These are phyloP conservation scores for Aphelinus atriplicis DNA, from an alignment of 1,140 invertebrate genomes.

Conservation along the genomic window DNA sequence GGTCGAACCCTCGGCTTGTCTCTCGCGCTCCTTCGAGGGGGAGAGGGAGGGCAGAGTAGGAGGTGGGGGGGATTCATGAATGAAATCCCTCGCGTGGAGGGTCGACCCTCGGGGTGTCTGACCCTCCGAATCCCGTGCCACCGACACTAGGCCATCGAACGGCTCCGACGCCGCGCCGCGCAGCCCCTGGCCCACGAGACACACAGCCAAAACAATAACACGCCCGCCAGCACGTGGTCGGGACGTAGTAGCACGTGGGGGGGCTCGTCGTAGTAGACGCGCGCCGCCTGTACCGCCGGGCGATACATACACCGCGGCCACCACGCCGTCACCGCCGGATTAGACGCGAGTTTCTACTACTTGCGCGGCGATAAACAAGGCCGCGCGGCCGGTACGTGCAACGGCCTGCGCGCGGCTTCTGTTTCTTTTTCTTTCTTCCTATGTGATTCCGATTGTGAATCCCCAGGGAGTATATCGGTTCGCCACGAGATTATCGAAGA, in stretches of 20 bases:
- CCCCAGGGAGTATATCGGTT: no score
- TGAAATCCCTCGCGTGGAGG: slow-evolving; percentile 63
- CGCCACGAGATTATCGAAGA: no score
- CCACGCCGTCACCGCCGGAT: background rate
- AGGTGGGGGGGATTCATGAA: slow-evolving; percentile 57
- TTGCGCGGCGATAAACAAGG: background rate
- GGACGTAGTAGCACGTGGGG: slow-evolving; percentile 50
- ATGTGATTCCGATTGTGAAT: no score
- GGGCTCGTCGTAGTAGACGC: no score
- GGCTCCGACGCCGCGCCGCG: background rate
- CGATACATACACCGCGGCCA: background rate
- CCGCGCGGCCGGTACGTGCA: no score
- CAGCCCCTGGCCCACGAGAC: slow-evolving; percentile 46
- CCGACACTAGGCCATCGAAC: slow-evolving; percentile 28
- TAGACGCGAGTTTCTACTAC: slow-evolving; percentile 19
- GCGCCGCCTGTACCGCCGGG: no score
- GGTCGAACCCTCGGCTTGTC: no score
- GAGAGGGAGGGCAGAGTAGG: slow-evolving; percentile 5
- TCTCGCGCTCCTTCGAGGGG: background rate
- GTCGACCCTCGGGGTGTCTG: slow-evolving; percentile 54
- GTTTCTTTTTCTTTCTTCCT: no score
- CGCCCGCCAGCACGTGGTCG: slow-evolving; percentile 15
- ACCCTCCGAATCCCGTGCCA: slow-evolving; percentile 57
- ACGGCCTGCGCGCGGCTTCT: no score
- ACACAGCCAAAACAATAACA: slow-evolving; percentile 60